phyloP scores from a whole-genome alignment of 2,797 vertebrate species.

The Dermochelys coriacea region DNA sequence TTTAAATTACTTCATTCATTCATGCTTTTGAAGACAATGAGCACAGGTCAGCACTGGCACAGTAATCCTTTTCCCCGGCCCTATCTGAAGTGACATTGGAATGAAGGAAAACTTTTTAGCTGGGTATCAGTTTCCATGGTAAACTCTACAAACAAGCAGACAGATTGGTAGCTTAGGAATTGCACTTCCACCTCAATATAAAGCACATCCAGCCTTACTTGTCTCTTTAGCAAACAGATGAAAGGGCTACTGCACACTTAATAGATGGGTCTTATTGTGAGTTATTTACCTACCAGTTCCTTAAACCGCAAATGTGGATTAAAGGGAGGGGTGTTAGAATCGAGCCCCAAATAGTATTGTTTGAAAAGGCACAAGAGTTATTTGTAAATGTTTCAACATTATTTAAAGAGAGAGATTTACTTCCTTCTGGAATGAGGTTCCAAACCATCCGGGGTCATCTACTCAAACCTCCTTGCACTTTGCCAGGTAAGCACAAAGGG shows the following conservation, averaged over 20 bases:
- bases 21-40: slow-evolving; percentile 77
- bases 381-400: neutral
- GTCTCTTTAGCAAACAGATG: slow-evolving; percentile 39
- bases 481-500: neutral
- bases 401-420: neutral
- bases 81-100: slow-evolving; percentile 80
- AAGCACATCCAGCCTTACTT: slow-evolving; percentile 30
- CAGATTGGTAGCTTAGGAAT: neutral
- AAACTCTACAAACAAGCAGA: slow-evolving; percentile 72
- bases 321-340: neutral
- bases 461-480: rapidly evolving
- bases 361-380: rapidly evolving
- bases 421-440: neutral
- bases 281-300: slow-evolving; percentile 46
- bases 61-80: slow-evolving; percentile 86
- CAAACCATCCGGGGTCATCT: rapidly evolving
- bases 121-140: slow-evolving; percentile 85
- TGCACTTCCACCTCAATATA: neutral
- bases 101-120: slow-evolving; percentile 76
- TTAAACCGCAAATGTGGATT: neutral
- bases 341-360: neutral
- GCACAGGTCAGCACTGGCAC: slow-evolving; percentile 76
- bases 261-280: slow-evolving; percentile 33
- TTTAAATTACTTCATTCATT: slow-evolving; percentile 80
- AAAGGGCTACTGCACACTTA: slow-evolving; percentile 26